These are phyloP conservation scores for Nanorana parkeri DNA, from an alignment of 2,113 vertebrate genomes.

Conservation along the genomic window DNA sequence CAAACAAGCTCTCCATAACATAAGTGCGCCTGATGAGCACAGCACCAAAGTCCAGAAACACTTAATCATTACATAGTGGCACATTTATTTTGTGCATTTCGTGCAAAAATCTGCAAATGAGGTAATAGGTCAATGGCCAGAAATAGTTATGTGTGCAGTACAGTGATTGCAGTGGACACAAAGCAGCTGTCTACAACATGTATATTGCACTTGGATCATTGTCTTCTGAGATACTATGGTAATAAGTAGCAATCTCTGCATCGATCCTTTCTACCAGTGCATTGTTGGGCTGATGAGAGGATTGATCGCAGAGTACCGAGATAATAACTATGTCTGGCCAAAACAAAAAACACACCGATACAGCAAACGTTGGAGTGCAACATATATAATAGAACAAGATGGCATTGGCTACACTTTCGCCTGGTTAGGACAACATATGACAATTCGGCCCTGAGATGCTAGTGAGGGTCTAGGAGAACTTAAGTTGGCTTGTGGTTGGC, in stretches of 20 bases:
- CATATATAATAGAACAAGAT: conserved; percentile 63
- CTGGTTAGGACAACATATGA: conserved; percentile 65
- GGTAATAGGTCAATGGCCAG: conserved; percentile 69
- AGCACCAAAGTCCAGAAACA: not conserved
- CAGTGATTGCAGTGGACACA: conserved; percentile 61
- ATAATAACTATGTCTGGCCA: conserved; percentile 66
- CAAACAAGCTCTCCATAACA: not conserved
- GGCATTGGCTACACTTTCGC: conserved; percentile 75
- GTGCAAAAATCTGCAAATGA: conserved; percentile 73
- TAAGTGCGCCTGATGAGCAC: not conserved
- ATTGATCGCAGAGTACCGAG: conserved; percentile 37
- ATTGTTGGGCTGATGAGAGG: conserved; percentile 57
- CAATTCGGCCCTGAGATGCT: conserved; percentile 57
- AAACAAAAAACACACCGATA: conserved; percentile 25
- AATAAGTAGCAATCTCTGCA: conserved; percentile 7
- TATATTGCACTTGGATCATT: conserved; percentile 46
- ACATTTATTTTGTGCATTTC: conserved; percentile 65
- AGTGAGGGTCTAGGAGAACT: conserved; percentile 44
- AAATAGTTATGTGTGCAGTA: conserved; percentile 62
- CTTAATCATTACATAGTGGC: conserved; percentile 62
- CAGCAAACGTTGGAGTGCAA: conserved; percentile 61
- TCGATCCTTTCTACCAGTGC: not conserved
- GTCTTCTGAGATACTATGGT: conserved; percentile 44
- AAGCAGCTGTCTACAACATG: conserved; percentile 30
- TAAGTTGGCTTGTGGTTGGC: conserved; percentile 67